Evolutionary conservation across 1,140 invertebrate genomes (phyloP).

Genomic region (Subanguina moxae): DNA sequence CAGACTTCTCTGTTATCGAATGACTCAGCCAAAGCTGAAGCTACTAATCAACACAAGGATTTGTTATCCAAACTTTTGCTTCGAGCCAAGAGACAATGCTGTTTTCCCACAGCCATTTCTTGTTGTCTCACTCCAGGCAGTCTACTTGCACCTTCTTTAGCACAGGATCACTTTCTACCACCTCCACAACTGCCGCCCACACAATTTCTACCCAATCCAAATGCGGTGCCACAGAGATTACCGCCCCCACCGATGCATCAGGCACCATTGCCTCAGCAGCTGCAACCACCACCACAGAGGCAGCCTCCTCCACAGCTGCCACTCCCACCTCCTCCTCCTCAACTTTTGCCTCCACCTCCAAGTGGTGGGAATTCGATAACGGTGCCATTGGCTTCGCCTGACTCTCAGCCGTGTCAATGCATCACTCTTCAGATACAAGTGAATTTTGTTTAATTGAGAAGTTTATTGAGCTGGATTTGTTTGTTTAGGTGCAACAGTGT

Average conservation of each 20-base stretch:
- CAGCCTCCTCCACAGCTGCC: constrained; percentile 7
- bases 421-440: background rate
- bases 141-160: background rate
- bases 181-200: background rate
- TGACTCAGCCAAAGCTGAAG: too few relatives aligned
- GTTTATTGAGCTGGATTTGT: too few relatives aligned
- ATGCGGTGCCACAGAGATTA: background rate
- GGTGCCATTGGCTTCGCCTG: background rate
- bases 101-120: background rate
- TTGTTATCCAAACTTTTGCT: constrained; percentile 7
- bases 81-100: constrained; percentile 15
- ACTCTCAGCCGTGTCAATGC: constrained; percentile 10
- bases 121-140: constrained; percentile 7
- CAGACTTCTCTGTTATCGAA: too few relatives aligned
- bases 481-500: constrained; percentile 13
- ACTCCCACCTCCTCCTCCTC: background rate
- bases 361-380: background rate
- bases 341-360: constrained; percentile 4
- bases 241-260: background rate
- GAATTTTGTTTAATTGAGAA: too few relatives aligned
- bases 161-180: background rate
- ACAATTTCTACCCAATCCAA: background rate
- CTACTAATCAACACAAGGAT: background rate
- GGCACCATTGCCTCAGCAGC: background rate
- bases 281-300: background rate